Evolutionary conservation across 2,113 vertebrate genomes (phyloP).

Genomic region (Glaucomys volans): DNA sequence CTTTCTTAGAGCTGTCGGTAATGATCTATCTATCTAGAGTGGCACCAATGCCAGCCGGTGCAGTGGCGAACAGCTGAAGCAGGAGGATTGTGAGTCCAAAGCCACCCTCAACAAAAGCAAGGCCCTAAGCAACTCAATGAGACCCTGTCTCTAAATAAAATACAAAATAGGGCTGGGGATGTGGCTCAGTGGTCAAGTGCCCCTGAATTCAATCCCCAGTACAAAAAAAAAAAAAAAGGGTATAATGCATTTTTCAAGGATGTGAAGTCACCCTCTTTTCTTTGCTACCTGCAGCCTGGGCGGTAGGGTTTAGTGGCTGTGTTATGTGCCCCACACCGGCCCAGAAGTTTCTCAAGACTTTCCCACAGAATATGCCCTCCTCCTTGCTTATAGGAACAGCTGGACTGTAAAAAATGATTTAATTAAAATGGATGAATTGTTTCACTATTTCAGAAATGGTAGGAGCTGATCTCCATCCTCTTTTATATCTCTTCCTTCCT

Average conservation of each 20-base stretch:
- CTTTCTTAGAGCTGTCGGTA: neutral
- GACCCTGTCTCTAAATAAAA: too few species aligned
- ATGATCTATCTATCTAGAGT: neutral
- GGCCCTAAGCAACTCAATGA: too few species aligned
- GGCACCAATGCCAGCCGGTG: too few species aligned
- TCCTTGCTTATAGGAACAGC: neutral
- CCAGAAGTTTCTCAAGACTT: neutral
- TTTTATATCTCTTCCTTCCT: neutral
- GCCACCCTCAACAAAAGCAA: too few species aligned
- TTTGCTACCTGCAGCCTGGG: neutral
- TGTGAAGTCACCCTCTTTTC: neutral
- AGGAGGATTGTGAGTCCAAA: too few species aligned
- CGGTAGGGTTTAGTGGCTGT: fast-evolving
- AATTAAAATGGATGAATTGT: neutral
- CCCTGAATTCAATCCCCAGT: too few species aligned
- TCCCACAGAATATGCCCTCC: fast-evolving
- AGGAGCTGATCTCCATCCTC: neutral
- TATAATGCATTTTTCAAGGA: neutral
- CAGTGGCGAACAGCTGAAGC: too few species aligned
- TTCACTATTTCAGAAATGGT: neutral
- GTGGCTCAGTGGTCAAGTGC: too few species aligned
- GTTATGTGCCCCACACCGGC: neutral
- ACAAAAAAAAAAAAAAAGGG: too few species aligned
- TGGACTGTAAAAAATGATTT: neutral
- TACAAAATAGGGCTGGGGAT: too few species aligned